Percentiles rank a stretch among this genome's conserved stretches.
phyloP scores from a whole-genome alignment of 1,140 invertebrate genomes.

The Aphidius gifuensis region DNA sequence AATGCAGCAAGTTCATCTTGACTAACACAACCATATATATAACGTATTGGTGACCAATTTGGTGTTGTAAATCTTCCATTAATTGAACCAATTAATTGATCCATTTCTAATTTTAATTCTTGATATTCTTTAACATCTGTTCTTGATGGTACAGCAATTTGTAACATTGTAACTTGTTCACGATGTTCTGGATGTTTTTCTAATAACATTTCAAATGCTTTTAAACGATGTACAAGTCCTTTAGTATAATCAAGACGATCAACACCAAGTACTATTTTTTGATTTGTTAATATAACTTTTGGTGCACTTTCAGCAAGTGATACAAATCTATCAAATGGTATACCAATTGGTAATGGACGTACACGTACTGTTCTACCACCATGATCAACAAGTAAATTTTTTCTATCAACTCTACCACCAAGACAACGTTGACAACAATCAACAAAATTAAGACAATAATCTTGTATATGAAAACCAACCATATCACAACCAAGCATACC shows the following conservation, averaged over 20 bases:
- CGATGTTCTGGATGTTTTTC: slow-evolving; percentile 83
- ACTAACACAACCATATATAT: slow-evolving; percentile 84
- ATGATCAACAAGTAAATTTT: slow-evolving; percentile 82
- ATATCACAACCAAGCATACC: slow-evolving; percentile 86
- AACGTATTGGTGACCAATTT: slow-evolving; percentile 87
- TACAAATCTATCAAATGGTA: slow-evolving; percentile 84
- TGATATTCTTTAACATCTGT: slow-evolving; percentile 90
- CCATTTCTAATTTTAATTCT: slow-evolving; percentile 86
- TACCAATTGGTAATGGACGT: slow-evolving; percentile 80
- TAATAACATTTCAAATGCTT: slow-evolving; percentile 79
- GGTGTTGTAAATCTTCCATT: slow-evolving; percentile 84
- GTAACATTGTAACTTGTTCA: slow-evolving; percentile 74
- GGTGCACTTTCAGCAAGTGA: slow-evolving; percentile 76
- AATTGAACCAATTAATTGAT: slow-evolving; percentile 82
- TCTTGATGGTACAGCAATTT: slow-evolving; percentile 84
- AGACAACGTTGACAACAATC: slow-evolving; percentile 85
- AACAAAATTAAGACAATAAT: slow-evolving; percentile 89
- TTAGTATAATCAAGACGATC: slow-evolving; percentile 90
- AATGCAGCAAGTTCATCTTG: slow-evolving; percentile 83
- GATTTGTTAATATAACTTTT: slow-evolving; percentile 65
- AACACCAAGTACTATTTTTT: slow-evolving; percentile 82
- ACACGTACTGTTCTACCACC: slow-evolving; percentile 80
- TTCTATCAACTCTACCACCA: slow-evolving; percentile 83
- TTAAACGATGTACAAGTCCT: slow-evolving; percentile 79
- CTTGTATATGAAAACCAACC: slow-evolving; percentile 88